phyloP scores from a whole-genome alignment of 2,888 invertebrate genomes.

The Noctua janthe region DNA sequence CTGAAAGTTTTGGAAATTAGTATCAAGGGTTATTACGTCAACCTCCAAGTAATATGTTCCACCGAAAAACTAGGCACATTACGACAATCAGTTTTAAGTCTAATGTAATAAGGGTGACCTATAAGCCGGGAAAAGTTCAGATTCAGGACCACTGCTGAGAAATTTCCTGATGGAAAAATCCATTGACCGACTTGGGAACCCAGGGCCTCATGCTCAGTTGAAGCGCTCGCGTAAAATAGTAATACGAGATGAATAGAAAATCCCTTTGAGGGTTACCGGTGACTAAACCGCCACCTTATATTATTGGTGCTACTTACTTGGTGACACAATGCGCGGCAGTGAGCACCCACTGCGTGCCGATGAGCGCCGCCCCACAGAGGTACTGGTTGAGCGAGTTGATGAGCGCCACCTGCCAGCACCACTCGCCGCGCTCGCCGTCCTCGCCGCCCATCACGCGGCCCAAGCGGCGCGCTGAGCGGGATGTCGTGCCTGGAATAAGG shows the following conservation, averaged over 20 bases:
- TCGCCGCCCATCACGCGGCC: slow-evolving; percentile 96
- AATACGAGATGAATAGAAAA: not conserved
- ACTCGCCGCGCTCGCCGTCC: slow-evolving; percentile 97
- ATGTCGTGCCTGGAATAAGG: slow-evolving; percentile 72
- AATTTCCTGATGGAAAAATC: not conserved
- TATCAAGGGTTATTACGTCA: not conserved
- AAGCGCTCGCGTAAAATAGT: not conserved
- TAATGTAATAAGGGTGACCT: not conserved
- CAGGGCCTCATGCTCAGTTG: not conserved
- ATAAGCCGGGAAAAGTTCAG: not conserved
- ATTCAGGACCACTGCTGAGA: not conserved
- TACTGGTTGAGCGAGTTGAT: slow-evolving; percentile 98
- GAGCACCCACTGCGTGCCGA: slow-evolving; percentile 98
- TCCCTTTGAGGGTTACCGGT: not conserved
- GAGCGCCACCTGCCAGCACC: slow-evolving; percentile 98
- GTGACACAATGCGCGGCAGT: slow-evolving; percentile 97
- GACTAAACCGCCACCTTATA: not conserved
- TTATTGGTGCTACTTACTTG: not conserved
- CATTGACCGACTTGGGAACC: not conserved
- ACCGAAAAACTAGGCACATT: not conserved
- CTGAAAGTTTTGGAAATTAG: slow-evolving; percentile 83
- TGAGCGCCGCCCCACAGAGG: slow-evolving; percentile 97
- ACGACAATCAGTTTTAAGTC: not conserved
- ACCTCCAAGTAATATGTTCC: not conserved
- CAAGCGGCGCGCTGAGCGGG: slow-evolving; percentile 74